Percentiles rank a stretch among this genome's conserved stretches.
Evolutionary conservation across 2,797 vertebrate genomes (phyloP).

Genomic region (Sylvia borin): DNA sequence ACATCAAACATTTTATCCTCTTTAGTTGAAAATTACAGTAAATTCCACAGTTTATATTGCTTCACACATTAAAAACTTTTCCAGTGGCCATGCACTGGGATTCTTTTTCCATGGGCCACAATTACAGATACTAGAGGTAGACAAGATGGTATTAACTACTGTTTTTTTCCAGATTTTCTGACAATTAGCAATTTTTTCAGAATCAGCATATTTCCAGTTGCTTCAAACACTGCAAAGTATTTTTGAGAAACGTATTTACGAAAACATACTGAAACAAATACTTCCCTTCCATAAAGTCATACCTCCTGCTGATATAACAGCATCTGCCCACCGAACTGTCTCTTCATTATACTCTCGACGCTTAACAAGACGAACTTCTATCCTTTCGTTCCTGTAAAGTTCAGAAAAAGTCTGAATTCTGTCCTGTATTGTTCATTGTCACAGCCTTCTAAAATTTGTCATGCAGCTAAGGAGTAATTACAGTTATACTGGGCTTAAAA

Average conservation of each 20-base stretch:
- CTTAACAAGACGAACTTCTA: slow-evolving; percentile 91
- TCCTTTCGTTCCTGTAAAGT: slow-evolving; percentile 82
- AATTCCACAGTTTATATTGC: neutral
- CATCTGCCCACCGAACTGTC: slow-evolving; percentile 93
- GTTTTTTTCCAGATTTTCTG: neutral
- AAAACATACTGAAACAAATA: neutral
- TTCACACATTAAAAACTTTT: neutral
- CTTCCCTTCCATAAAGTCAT: slow-evolving; percentile 27
- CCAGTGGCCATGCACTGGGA: neutral
- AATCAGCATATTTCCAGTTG: neutral
- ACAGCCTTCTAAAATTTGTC: neutral
- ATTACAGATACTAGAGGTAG: neutral
- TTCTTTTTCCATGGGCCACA: neutral
- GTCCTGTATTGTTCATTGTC: neutral
- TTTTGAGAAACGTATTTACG: neutral
- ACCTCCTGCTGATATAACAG: slow-evolving; percentile 97
- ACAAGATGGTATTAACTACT: neutral
- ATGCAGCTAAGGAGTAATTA: neutral
- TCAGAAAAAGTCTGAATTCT: slow-evolving; percentile 25
- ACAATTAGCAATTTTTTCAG: neutral
- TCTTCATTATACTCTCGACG: slow-evolving; percentile 92
- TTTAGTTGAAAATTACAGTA: neutral
- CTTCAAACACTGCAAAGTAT: neutral
- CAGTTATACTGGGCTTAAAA: neutral
- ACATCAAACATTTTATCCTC: neutral